A percentile compares a stretch with the other conserved stretches of the same genome.
Conservation (phyloP, 2,797 vertebrate species). For the Ptychadena robeensis region DNA sequence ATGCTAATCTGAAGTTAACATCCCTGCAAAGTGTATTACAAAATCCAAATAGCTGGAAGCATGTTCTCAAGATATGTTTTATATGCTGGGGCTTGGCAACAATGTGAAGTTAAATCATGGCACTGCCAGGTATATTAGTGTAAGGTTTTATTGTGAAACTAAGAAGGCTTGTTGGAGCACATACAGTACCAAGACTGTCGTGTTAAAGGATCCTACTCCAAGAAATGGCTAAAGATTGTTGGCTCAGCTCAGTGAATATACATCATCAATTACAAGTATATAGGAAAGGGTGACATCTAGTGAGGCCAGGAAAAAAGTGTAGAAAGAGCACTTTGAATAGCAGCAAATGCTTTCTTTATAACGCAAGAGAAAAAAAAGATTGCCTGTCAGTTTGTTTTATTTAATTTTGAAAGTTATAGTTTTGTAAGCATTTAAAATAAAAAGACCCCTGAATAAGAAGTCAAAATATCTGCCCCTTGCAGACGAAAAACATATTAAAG, state of each 20-base stretch:
- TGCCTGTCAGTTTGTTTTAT: too few species aligned
- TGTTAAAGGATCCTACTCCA: conserved; percentile 45
- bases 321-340: not conserved
- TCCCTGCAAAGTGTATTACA: conserved; percentile 37
- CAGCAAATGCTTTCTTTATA: too few species aligned
- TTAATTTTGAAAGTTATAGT: too few species aligned
- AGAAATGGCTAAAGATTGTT: conserved; percentile 35
- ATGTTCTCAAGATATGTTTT: conserved; percentile 52
- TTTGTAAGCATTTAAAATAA: too few species aligned
- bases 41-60: conserved; percentile 39
- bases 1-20: conserved; percentile 37
- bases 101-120: conserved; percentile 34
- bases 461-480: too few species aligned
- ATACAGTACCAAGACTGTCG: conserved; percentile 28
- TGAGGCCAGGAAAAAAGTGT: not conserved
- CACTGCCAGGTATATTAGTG: conserved; percentile 36
- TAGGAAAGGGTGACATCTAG: conserved; percentile 29
- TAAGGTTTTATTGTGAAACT: conserved; percentile 34
- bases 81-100: conserved; percentile 43
- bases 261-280: conserved; percentile 22
- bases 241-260: conserved; percentile 21
- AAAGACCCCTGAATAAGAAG: too few species aligned
- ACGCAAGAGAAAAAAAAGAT: too few species aligned
- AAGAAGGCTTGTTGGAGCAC: conserved; percentile 47
- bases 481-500: too few species aligned